These are phyloP conservation scores for Polypedilum vanderplanki DNA, from an alignment of 1,140 invertebrate genomes.

Conservation along the genomic window DNA sequence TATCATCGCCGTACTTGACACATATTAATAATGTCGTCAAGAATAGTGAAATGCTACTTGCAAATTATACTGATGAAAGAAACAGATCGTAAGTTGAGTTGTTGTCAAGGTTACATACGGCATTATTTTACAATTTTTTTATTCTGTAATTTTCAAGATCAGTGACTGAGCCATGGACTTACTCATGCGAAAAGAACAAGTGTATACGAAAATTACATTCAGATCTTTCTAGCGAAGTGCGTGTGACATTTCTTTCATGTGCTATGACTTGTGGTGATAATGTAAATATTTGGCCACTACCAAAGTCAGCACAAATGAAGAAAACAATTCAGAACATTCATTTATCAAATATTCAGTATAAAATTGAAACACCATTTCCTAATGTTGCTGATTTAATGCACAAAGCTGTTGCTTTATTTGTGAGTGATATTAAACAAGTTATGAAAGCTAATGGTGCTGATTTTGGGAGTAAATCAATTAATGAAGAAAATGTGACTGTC, in stretches of 20 bases:
- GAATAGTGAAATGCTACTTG: neutral
- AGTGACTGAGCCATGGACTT: neutral
- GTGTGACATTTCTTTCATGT: neutral
- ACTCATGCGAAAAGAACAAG: neutral
- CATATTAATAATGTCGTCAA: neutral
- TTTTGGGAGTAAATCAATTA: neutral
- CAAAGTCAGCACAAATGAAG: neutral
- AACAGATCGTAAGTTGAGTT: neutral
- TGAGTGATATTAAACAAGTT: neutral
- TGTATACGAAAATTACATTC: neutral
- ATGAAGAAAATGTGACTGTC: neutral
- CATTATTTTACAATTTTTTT: neutral
- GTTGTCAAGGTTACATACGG: neutral
- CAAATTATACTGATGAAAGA: neutral
- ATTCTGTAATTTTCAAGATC: neutral
- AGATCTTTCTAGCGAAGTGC: neutral
- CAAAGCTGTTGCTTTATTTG: neutral
- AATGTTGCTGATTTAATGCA: neutral
- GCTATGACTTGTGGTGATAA: neutral
- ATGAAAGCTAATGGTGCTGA: neutral
- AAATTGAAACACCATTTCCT: neutral
- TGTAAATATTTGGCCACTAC: neutral
- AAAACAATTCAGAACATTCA: neutral
- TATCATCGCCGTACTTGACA: slow-evolving; percentile 1
- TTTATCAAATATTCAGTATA: neutral